phyloP scores from a whole-genome alignment of 2,113 vertebrate genomes.

The Etia nguti region DNA sequence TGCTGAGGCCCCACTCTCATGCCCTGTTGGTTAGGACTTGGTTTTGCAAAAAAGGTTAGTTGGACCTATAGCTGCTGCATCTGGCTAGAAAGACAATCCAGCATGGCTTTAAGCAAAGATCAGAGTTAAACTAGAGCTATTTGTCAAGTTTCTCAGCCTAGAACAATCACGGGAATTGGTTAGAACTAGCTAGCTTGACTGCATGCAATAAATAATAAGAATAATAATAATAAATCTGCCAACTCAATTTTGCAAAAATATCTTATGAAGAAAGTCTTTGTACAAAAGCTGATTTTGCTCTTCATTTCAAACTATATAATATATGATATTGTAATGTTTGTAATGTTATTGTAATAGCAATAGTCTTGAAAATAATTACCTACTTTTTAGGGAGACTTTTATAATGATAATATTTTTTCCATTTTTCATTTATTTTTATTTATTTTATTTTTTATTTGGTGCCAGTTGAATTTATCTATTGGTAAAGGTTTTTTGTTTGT shows the following conservation, averaged over 20 bases:
- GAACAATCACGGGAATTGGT: not conserved
- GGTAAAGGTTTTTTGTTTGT: not conserved
- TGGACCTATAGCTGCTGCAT: not conserved
- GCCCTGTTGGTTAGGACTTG: not conserved
- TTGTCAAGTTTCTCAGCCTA: not conserved
- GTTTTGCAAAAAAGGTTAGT: not conserved
- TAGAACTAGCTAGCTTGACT: not conserved
- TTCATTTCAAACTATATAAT: not conserved
- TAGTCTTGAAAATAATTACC: not conserved
- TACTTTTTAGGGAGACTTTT: not conserved
- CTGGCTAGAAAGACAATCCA: not conserved
- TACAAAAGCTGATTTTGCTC: not conserved
- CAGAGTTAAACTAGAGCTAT: not conserved
- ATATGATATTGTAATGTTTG: not conserved
- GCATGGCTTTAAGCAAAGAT: not conserved
- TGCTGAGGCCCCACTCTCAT: not conserved
- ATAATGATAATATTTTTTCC: not conserved
- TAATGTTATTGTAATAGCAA: not conserved
- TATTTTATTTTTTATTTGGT: not conserved
- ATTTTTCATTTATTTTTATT: not conserved
- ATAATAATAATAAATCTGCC: not conserved
- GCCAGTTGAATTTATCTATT: not conserved
- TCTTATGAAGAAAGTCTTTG: not conserved
- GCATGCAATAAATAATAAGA: not conserved
- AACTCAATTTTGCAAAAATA: not conserved